A percentile compares a stretch with the other conserved stretches of the same genome.
These are phyloP conservation scores for Reticulitermes lucifugus DNA, from an alignment of 2,888 invertebrate genomes.

Conservation along the genomic window DNA sequence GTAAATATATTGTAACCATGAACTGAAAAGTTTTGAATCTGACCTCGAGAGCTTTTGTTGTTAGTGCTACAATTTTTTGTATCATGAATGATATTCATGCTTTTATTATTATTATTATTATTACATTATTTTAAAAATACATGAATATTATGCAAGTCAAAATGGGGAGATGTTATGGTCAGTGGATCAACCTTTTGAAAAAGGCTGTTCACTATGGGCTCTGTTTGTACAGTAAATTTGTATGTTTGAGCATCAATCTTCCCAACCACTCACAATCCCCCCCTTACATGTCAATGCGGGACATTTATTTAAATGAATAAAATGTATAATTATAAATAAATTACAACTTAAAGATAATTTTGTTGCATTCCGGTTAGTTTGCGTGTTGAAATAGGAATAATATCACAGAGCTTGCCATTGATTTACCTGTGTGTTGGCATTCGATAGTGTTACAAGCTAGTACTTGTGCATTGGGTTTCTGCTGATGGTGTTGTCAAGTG, in stretches of 20 bases:
- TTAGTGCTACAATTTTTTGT: constrained; percentile 33
- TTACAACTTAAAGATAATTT: constrained; percentile 40
- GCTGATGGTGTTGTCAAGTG: not conserved
- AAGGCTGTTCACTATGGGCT: constrained; percentile 1
- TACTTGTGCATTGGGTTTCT: not conserved
- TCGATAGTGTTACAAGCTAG: constrained; percentile 2
- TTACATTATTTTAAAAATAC: constrained; percentile 1
- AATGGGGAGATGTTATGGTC: constrained; percentile 22
- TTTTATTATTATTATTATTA: constrained; percentile 2
- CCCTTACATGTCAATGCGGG: constrained; percentile 52
- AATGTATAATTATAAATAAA: constrained; percentile 57
- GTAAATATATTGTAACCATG: constrained; percentile 9
- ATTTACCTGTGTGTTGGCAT: constrained; percentile 32
- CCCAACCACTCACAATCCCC: constrained; percentile 8
- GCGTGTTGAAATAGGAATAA: constrained; percentile 2
- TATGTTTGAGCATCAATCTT: constrained; percentile 21
- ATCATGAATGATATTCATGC: constrained; percentile 17
- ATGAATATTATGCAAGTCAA: constrained; percentile 16
- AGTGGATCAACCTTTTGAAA: not conserved
- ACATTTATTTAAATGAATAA: constrained; percentile 62
- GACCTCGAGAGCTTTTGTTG: constrained; percentile 34
- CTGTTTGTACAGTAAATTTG: constrained; percentile 37
- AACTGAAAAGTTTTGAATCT: constrained; percentile 14
- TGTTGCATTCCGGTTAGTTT: constrained; percentile 50
- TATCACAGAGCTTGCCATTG: constrained; percentile 29